Base-by-base conservation (phyloP, 2,113 vertebrate species). In the Hoplias malabaricus region DNA sequence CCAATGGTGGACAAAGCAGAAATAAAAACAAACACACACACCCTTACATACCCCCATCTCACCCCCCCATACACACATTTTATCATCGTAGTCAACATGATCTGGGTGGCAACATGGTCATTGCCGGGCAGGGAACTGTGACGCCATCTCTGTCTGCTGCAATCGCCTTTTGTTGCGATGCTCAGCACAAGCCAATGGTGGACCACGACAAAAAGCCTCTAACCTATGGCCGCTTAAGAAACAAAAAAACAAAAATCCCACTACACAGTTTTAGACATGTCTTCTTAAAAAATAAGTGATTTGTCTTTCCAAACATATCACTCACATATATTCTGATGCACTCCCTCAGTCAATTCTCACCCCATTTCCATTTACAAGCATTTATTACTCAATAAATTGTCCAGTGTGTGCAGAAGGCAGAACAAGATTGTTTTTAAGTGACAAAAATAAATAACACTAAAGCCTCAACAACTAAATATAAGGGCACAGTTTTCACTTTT, bases 51-150 rank as follows among this genome's bases (percentile, higher is more conserved):
- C 6, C 25, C n/a, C 11, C 21, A 23, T 14, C 27, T 27, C 57
- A 34, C 27, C 29, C 29, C 34, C 3, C 9, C 59, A 63, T 23
- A n/a, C 53, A 56, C 31, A 61, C 31, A 69, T 31, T 72, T 72
- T 66, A 59, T 73, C 46, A 73, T 80, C 72, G 53, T 40, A 56
- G 54, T 40, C 23, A 77, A 53, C 48, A 63, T 73, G 74, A 61
- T 75, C 65, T 80, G 79, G 65, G 65, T 75, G 66, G 79, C 66
- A 75, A 78, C 80, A 82, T 61, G 29, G 69, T 48, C 57, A 70
- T 23, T 53, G 62, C 29, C 16, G 53, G 57, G 29, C 46, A 57
- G n/a, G 56, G 53, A 9, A 33, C 29, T 69, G 27, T 79, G 59
- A 76, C 67, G 66, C 27, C 43, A 65, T 82, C 27, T 46, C 14